Evolutionary conservation across 2,113 vertebrate species (phyloP).

Genomic region (Bubo bubo): DNA sequence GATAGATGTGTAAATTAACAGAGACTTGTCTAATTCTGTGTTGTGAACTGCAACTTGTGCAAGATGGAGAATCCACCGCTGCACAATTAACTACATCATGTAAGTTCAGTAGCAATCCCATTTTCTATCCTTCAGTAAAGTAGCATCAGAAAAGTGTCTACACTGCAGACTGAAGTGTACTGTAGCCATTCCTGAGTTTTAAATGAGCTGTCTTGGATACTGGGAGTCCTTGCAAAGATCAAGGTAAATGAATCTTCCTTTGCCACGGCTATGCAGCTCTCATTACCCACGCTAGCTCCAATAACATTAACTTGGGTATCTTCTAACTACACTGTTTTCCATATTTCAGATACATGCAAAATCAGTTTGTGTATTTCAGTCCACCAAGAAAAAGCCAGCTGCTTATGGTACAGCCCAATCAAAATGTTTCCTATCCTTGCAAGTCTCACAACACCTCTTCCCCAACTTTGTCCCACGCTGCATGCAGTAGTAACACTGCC

Average conservation of each 20-base stretch:
- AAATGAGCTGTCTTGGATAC: background rate
- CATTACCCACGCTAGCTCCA: background rate
- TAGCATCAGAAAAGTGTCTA: background rate
- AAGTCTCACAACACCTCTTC: background rate
- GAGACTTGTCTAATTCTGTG: background rate
- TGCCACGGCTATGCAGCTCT: background rate
- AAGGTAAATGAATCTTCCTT: slow-evolving; percentile 22
- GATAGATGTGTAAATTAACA: background rate
- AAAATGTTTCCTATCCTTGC: background rate
- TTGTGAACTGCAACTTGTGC: background rate
- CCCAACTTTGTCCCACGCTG: background rate
- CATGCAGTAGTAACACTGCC: background rate
- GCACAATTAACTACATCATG: background rate
- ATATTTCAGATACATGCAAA: background rate
- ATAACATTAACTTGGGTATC: background rate
- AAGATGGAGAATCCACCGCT: background rate
- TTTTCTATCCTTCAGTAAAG: background rate
- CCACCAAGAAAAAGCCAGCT: background rate
- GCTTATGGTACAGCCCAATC: background rate
- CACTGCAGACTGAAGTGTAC: background rate
- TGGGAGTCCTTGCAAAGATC: background rate
- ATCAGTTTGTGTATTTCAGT: background rate
- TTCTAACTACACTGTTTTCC: background rate
- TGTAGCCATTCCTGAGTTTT: background rate
- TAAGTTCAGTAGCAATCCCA: background rate